phyloP scores from a whole-genome alignment of 2,113 vertebrate genomes.

The Archilochus colubris region DNA sequence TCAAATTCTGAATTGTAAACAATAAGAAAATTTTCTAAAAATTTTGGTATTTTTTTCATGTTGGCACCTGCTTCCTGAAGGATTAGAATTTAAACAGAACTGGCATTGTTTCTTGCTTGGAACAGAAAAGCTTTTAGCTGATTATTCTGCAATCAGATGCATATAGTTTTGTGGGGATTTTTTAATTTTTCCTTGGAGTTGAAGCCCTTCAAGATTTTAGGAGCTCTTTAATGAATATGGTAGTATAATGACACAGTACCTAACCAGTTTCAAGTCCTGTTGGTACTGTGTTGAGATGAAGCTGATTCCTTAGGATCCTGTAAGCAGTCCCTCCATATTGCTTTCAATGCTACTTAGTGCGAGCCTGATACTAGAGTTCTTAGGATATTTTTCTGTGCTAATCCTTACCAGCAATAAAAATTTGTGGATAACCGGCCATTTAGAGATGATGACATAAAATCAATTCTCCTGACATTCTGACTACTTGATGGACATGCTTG shows the following conservation, averaged over 20 bases:
- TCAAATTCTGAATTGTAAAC: neutral
- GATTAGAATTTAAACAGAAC: neutral
- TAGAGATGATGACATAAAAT: neutral
- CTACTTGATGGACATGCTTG: neutral
- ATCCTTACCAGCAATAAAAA: neutral
- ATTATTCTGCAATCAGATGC: neutral
- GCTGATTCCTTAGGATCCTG: neutral
- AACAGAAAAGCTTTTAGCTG: neutral
- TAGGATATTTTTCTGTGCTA: neutral
- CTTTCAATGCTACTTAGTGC: neutral
- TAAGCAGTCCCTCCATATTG: neutral
- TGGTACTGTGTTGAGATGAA: neutral
- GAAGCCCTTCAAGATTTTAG: neutral
- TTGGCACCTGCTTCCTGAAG: neutral
- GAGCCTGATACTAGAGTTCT: neutral
- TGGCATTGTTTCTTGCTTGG: neutral
- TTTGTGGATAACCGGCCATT: neutral
- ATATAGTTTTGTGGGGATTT: neutral
- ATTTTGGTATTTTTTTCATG: neutral
- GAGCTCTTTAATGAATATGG: neutral
- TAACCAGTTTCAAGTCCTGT: neutral
- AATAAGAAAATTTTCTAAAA: neutral
- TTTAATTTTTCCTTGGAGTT: neutral
- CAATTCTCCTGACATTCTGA: neutral
- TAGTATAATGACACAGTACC: neutral